A percentile compares a stretch with the other conserved stretches of the same genome.
phyloP scores from a whole-genome alignment of 2,888 invertebrate genomes.

The Coelinius sp. region DNA sequence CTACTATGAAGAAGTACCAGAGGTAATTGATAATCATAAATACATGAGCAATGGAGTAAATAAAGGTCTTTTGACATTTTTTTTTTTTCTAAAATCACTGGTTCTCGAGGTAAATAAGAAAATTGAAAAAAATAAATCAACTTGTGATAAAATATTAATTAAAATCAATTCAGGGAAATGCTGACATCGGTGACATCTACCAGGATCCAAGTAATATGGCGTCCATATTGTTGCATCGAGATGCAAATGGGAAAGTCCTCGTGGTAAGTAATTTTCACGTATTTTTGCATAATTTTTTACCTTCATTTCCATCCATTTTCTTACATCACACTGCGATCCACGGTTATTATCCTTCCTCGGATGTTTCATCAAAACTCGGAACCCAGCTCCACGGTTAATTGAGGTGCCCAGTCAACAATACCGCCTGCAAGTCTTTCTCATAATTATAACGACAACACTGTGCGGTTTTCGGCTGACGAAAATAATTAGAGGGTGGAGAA shows the following conservation, averaged over 20 bases:
- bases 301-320: slow-evolving; percentile 16
- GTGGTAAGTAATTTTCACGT: slow-evolving; percentile 79
- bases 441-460: slow-evolving; percentile 40
- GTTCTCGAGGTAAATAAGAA: background rate
- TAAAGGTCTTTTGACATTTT: too few species aligned
- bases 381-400: background rate
- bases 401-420: slow-evolving; percentile 9
- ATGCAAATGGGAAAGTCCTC: slow-evolving; percentile 84
- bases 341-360: slow-evolving; percentile 25
- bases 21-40: slow-evolving; percentile 74
- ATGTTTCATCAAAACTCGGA: slow-evolving; percentile 43
- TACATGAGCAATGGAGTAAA: too few species aligned
- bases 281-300: background rate
- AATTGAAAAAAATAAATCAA: too few species aligned
- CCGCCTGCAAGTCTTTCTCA: slow-evolving; percentile 10
- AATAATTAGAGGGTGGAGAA: slow-evolving; percentile 45
- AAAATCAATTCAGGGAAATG: slow-evolving; percentile 68
- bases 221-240: slow-evolving; percentile 86
- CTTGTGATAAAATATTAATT: background rate
- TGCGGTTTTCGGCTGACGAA: slow-evolving; percentile 37
- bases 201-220: slow-evolving; percentile 91
- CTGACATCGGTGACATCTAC: slow-evolving; percentile 87
- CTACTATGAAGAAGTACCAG: slow-evolving; percentile 82
- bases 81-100: too few species aligned
- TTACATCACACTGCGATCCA: slow-evolving; percentile 37